These are phyloP conservation scores for Alcedo quadribrachys DNA, from an alignment of 2,797 vertebrate genomes.

Conservation along the genomic window DNA sequence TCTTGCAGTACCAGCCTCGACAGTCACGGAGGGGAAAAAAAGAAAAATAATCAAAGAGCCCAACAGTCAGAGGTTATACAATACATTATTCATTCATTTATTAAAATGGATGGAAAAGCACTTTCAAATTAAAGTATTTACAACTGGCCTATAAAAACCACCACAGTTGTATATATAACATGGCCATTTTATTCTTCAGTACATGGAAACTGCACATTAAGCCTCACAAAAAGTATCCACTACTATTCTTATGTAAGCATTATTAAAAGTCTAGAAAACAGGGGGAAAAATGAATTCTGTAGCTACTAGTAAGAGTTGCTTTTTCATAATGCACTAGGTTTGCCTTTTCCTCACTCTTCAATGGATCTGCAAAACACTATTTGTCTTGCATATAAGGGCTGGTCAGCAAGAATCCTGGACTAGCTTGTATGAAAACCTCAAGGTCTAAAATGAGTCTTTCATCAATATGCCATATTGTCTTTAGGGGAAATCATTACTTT, in stretches of 20 bases:
- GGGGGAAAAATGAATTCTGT: neutral
- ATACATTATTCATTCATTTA: constrained; percentile 84
- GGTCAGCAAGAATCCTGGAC: neutral
- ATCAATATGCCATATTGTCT: neutral
- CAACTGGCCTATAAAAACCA: constrained; percentile 19
- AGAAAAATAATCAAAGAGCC: constrained; percentile 72
- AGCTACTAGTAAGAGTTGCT: neutral
- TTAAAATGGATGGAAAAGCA: constrained; percentile 47
- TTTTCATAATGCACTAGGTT: neutral
- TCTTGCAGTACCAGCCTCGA: constrained; percentile 88
- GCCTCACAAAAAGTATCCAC: neutral
- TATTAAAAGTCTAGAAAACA: neutral
- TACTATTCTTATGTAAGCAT: neutral
- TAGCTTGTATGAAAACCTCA: neutral
- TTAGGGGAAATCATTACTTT: neutral
- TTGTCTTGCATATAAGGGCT: neutral
- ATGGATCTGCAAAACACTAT: neutral
- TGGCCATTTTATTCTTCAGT: neutral
- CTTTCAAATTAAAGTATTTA: constrained; percentile 44
- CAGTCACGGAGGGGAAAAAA: constrained; percentile 55
- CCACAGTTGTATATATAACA: neutral
- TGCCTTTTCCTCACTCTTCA: neutral
- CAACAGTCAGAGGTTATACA: constrained; percentile 75
- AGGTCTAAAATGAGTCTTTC: neutral
- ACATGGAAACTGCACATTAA: neutral